phyloP scores from a whole-genome alignment of 2,797 vertebrate genomes.

The Falco cherrug region DNA sequence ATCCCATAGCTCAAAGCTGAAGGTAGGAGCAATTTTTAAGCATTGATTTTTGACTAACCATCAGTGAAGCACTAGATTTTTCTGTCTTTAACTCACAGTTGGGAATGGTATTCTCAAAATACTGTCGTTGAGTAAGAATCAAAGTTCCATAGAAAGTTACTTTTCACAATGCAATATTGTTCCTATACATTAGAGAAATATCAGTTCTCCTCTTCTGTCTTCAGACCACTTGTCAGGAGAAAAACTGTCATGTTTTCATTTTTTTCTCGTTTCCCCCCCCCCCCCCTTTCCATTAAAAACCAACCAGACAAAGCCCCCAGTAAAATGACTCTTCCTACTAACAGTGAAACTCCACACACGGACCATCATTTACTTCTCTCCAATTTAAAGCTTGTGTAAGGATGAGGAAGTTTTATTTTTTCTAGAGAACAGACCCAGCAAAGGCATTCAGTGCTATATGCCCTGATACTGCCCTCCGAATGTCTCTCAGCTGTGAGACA shows the following conservation, averaged over 20 bases:
- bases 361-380: not conserved
- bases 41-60: constrained; percentile 63
- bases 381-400: not conserved
- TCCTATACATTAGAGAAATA: constrained; percentile 35
- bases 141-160: constrained; percentile 32
- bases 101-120: constrained; percentile 54
- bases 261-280: not conserved
- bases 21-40: constrained; percentile 52
- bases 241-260: not conserved
- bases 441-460: not conserved
- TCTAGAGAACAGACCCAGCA: not conserved
- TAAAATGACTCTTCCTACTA: not conserved
- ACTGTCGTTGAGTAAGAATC: constrained; percentile 13
- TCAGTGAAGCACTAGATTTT: constrained; percentile 49
- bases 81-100: constrained; percentile 56
- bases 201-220: not conserved
- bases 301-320: not conserved
- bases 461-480: not conserved
- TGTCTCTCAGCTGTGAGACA: not conserved
- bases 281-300: not conserved
- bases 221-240: not conserved
- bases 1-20: constrained; percentile 16
- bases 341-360: not conserved
- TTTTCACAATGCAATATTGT: constrained; percentile 32
- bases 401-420: not conserved